Evolutionary conservation across 2,888 invertebrate species (phyloP), one percentile per base, ranked within the genome.

Genomic region (Ophioninae sp.): DNA sequence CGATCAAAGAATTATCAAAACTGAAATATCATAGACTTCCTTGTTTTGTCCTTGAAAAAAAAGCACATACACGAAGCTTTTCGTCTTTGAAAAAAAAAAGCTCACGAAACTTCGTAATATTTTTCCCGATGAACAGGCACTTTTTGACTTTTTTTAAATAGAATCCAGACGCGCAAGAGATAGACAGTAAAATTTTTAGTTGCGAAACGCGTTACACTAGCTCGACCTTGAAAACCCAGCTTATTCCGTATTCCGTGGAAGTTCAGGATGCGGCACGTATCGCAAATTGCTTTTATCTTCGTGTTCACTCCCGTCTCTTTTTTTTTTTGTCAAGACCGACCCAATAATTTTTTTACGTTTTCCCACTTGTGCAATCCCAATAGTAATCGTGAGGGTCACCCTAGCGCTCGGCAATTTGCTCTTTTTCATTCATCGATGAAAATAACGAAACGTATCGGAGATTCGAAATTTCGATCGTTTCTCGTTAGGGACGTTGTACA

Each of bases 211-310:
- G 17, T 13, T 50, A 17, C 50, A 50, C n/a, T n/a, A 69, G 30
- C 70, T 61, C 74, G 74, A 84, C 81, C 84, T 81, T 73, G 78
- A 81, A 76, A 84, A 81, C 72, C 56, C 75, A 77, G 75, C 84
- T 81, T 79, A 79, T 84, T 73, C 67, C 84, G 78, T 70, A 72
- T 81, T 59, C 41, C 70, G n/a, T 30, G 8, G 21, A 56, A 78
- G 72, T 81, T 67, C 30, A 73, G 62, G 39, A 77, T 50, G 64
- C 56, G 21, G 77, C 79, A 73, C 67, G 59, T 81, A 65, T 73
- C 50, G 20, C 67, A 39, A 57, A 76, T 17, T 44, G 13, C 69
- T 68, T 21, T 77, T 68, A 17, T 68, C 74, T 64, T 23, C 7
- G 17, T 50, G 30, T 41, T 17, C 68, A 59, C 30, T 30, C 30